phyloP scores from a whole-genome alignment of 2,888 invertebrate genomes.

The Hofmannophila pseudospretella region DNA sequence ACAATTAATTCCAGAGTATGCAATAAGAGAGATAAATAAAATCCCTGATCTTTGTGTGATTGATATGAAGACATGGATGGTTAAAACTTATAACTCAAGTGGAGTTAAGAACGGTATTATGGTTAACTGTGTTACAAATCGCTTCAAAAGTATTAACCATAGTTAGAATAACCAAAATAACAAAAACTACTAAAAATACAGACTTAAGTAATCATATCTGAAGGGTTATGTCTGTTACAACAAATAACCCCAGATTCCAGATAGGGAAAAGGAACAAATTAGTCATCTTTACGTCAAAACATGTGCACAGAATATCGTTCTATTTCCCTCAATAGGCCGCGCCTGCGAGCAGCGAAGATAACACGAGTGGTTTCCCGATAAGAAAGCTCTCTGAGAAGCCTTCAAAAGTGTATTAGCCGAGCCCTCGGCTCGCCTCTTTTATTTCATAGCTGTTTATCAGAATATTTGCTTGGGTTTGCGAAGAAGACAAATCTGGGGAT shows the following conservation, averaged over 20 bases:
- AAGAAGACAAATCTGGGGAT: conserved; percentile 8
- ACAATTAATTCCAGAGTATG: no score
- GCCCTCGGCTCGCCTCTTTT: conserved; percentile 19
- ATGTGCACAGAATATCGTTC: conserved; percentile 17
- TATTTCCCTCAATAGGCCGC: conserved; percentile 21
- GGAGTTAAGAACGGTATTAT: no score
- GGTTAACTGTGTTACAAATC: no score
- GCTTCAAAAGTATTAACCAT: no score
- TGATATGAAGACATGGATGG: no score
- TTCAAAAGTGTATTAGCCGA: conserved; percentile 40
- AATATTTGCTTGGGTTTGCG: conserved; percentile 17
- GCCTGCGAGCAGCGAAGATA: conserved; percentile 32
- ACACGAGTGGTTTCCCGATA: conserved; percentile 35
- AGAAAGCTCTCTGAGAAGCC: conserved; percentile 32
- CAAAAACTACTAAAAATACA: no score
- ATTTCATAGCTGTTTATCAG: conserved; percentile 28
- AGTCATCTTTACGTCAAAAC: conserved; percentile 9
- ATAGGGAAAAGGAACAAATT: conserved; percentile 6
- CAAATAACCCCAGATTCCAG: neutral
- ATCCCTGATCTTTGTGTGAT: no score
- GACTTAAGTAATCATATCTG: no score
- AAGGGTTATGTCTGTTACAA: neutral
- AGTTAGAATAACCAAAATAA: no score
- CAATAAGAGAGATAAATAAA: no score
- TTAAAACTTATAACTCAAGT: no score